A percentile compares a stretch with the other conserved stretches of the same genome.
These are phyloP conservation scores for Anorthoa munda DNA, from an alignment of 2,888 invertebrate genomes.

Conservation along the genomic window DNA sequence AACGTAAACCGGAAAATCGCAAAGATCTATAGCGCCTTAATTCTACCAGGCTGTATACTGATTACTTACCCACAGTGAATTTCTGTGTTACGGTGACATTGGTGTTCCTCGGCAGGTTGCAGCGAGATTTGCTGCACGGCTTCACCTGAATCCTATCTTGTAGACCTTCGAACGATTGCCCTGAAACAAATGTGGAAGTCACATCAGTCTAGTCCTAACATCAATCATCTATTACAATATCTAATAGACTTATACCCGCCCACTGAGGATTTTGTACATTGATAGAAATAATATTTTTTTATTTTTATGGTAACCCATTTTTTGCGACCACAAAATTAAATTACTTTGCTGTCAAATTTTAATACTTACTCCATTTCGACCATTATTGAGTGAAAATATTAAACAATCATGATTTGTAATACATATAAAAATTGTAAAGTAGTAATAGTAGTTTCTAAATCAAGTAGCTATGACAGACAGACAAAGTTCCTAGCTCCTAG, in stretches of 20 bases:
- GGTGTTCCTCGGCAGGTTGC: constrained; percentile 91
- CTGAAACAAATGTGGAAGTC: constrained; percentile 78
- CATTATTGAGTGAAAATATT: no score
- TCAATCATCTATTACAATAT: not conserved
- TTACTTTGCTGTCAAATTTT: no score
- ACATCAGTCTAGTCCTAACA: not conserved
- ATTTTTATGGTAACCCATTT: no score
- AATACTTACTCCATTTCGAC: no score
- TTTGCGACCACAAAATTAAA: no score
- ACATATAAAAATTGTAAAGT: no score
- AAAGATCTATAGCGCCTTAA: no score
- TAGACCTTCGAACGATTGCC: constrained; percentile 77
- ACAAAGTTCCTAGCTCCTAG: no score
- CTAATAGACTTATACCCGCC: not conserved
- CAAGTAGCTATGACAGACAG: no score
- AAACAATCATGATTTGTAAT: no score
- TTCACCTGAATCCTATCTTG: constrained; percentile 87
- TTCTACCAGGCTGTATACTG: constrained; percentile 22
- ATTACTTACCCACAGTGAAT: constrained; percentile 89
- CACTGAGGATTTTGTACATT: not conserved
- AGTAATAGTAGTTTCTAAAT: no score
- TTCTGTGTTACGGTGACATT: constrained; percentile 89
- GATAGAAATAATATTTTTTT: no score
- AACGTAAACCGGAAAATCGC: not conserved
- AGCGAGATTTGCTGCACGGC: constrained; percentile 91